Evolutionary conservation across 92 coral and sea anemone species (phyloP).

Genomic region (Parazoanthus darwini): DNA sequence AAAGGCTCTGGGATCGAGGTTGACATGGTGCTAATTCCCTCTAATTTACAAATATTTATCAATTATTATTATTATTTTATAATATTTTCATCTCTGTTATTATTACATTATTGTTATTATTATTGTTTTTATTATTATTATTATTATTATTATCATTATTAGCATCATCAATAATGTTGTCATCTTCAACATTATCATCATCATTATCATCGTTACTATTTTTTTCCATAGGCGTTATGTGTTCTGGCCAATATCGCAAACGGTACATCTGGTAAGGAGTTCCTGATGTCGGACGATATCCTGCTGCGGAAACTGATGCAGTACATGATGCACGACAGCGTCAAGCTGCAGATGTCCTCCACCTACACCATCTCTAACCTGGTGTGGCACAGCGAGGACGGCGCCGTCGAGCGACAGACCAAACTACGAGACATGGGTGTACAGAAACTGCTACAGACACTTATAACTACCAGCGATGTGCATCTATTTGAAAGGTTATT

Average conservation of each 20-base stretch:
- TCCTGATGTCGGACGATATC: conserved; percentile 83
- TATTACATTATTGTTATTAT: too few relatives aligned
- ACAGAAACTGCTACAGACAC: conserved; percentile 87
- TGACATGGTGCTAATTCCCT: too few relatives aligned
- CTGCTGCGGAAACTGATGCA: conserved; percentile 79
- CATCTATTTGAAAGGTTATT: conserved; percentile 90
- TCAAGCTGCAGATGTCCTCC: conserved; percentile 95
- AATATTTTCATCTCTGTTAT: too few relatives aligned
- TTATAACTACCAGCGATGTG: conserved; percentile 86
- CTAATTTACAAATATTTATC: too few relatives aligned
- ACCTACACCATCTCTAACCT: conserved; percentile 95
- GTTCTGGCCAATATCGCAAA: conserved; percentile 96
- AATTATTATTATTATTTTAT: too few relatives aligned
- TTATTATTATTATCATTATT: too few relatives aligned
- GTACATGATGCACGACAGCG: conserved; percentile 97
- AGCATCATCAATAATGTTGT: too few relatives aligned
- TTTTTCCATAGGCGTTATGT: conserved; percentile 76
- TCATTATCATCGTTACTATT: too few relatives aligned
- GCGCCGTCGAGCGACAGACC: conserved; percentile 83
- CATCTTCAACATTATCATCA: too few relatives aligned
- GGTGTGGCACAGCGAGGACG: conserved; percentile 96
- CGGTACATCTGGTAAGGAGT: conserved; percentile 94
- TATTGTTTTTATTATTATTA: too few relatives aligned
- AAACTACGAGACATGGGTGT: conserved; percentile 94
- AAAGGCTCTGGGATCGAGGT: too few relatives aligned